Conservation (phyloP, 2,888 invertebrate species). For the Myathropa florea region DNA sequence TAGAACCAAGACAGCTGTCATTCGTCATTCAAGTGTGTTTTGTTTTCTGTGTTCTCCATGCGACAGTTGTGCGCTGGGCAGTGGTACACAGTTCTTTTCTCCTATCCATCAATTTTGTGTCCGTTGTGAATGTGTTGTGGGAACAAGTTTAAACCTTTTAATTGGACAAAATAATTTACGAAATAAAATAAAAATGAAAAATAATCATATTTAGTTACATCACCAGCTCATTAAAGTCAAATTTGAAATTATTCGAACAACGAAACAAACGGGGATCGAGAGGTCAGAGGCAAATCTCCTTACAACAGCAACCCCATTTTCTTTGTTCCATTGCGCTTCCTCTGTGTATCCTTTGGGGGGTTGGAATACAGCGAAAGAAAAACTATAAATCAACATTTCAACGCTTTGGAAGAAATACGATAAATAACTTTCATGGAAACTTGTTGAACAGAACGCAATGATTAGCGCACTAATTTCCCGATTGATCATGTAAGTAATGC, state of each 20-base stretch:
- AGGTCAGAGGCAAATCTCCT: neutral
- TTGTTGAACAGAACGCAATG: constrained; percentile 73
- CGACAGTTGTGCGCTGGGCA: constrained; percentile 60
- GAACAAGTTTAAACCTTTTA: constrained; percentile 8
- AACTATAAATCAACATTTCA: neutral
- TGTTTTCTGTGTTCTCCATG: constrained; percentile 34
- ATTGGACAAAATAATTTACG: neutral
- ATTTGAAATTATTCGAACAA: constrained; percentile 20
- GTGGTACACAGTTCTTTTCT: constrained; percentile 43
- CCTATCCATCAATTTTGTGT: neutral
- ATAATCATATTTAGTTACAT: neutral
- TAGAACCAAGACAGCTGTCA: constrained; percentile 39
- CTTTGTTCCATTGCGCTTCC: constrained; percentile 56
- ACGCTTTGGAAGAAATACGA: neutral
- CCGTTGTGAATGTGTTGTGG: constrained; percentile 24
- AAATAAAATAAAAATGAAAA: neutral
- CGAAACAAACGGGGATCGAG: constrained; percentile 19
- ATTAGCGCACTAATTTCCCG: constrained; percentile 79
- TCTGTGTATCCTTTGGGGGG: constrained; percentile 32
- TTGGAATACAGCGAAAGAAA: constrained; percentile 11
- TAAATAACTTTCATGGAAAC: constrained; percentile 58
- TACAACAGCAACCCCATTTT: constrained; percentile 36
- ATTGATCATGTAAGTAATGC: constrained; percentile 79
- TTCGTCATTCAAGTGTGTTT: constrained; percentile 18
- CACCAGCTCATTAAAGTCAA: constrained; percentile 6